A percentile compares a stretch with the other conserved stretches of the same genome.
These are phyloP conservation scores for Eilema griseolum DNA, from an alignment of 2,888 invertebrate species.

Conservation along the genomic window DNA sequence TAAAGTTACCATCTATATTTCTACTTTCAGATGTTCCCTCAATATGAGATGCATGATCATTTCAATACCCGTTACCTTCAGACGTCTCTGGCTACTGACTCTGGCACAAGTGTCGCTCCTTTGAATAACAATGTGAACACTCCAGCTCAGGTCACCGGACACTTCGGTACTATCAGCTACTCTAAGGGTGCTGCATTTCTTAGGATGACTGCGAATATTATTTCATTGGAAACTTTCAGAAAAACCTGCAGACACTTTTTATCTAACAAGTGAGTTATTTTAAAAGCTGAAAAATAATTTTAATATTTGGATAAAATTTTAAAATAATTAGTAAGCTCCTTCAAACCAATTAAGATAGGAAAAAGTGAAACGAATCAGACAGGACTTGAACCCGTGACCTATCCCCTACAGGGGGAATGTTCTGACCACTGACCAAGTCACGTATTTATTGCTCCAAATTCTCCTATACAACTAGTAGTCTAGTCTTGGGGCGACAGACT, in stretches of 20 bases:
- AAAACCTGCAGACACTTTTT: slow-evolving; percentile 76
- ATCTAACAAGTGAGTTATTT: slow-evolving; percentile 77
- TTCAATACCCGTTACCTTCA: slow-evolving; percentile 91
- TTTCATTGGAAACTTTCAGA: slow-evolving; percentile 67
- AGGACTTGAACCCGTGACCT: too few relatives aligned
- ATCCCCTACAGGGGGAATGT: too few relatives aligned
- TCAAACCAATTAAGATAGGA: too few relatives aligned
- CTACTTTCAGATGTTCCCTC: slow-evolving; percentile 83
- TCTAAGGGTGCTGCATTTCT: slow-evolving; percentile 87
- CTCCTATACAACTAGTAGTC: too few relatives aligned
- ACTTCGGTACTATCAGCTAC: slow-evolving; percentile 91
- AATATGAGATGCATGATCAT: slow-evolving; percentile 90
- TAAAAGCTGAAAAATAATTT: background rate
- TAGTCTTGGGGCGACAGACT: too few relatives aligned
- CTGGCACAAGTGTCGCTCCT: slow-evolving; percentile 79
- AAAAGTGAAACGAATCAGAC: too few relatives aligned
- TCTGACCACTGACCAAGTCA: too few relatives aligned
- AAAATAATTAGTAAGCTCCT: too few relatives aligned
- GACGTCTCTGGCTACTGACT: slow-evolving; percentile 83
- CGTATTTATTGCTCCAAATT: too few relatives aligned
- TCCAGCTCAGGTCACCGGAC: slow-evolving; percentile 87
- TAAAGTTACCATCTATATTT: background rate
- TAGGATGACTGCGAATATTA: slow-evolving; percentile 76
- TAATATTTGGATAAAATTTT: too few relatives aligned
- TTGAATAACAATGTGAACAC: slow-evolving; percentile 87